These are phyloP conservation scores for Bombus confusus DNA, from an alignment of 1,140 invertebrate genomes.

Conservation along the genomic window DNA sequence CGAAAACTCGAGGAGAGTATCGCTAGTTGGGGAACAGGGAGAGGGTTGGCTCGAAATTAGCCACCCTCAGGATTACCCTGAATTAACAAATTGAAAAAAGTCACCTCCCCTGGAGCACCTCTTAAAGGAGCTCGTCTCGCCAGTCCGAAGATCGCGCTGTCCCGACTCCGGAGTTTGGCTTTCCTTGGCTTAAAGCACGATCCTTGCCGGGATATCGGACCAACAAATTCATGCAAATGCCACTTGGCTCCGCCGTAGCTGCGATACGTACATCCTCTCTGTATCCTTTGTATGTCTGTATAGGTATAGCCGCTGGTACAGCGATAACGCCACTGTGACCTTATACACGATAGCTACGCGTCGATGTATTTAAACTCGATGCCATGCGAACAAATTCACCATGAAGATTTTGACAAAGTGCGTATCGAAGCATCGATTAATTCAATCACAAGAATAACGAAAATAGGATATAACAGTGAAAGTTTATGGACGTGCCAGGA, in stretches of 20 bases:
- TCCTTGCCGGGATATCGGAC: conserved; percentile 68
- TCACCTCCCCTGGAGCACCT: conserved; percentile 56
- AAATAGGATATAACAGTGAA: no score
- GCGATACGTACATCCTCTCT: conserved; percentile 60
- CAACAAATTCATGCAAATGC: conserved; percentile 77
- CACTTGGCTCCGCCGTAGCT: conserved; percentile 61
- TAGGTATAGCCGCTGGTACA: conserved; percentile 62
- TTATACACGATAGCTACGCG: conserved; percentile 64
- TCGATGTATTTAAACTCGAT: conserved; percentile 52
- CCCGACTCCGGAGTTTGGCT: conserved; percentile 36
- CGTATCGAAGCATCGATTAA: background rate
- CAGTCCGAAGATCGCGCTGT: conserved; percentile 19
- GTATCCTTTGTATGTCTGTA: conserved; percentile 41
- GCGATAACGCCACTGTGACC: conserved; percentile 63
- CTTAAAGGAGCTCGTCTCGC: conserved; percentile 60
- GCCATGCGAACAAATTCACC: conserved; percentile 61
- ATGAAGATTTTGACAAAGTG: conserved; percentile 50
- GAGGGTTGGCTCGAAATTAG: conserved; percentile 72
- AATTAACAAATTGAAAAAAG: conserved; percentile 81
- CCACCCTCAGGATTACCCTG: conserved; percentile 75
- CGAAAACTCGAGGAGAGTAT: conserved; percentile 45
- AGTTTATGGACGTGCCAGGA: background rate
- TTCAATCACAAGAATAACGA: background rate
- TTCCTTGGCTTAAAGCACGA: conserved; percentile 67
- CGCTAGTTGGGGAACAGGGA: conserved; percentile 15